Evolutionary conservation across 2,113 vertebrate genomes (phyloP), one percentile per base, ranked within the genome.

Genomic region (Lepidothrix coronata): DNA sequence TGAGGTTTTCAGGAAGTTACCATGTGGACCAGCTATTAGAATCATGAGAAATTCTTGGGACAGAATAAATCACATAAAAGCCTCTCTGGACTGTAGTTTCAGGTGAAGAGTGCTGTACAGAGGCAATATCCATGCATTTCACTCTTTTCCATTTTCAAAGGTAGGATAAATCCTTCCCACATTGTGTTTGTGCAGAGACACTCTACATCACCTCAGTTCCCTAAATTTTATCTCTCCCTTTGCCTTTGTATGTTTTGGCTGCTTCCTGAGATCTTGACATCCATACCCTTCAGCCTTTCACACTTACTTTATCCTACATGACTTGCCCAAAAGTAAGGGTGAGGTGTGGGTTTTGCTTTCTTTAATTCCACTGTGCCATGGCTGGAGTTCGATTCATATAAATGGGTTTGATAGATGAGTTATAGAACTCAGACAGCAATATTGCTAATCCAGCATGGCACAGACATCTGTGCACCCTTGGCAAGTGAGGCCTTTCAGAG

Each of bases 391-490:
- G 49, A 80, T 51, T 70, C 11, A 11, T 30, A 63, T 20, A 74
- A 74, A 62, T 27, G 19, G 28, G 6, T 65, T 71, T 39, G n/a
- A 65, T 17, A 71, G 62, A 35, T 20, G 30, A 57, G 21, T 74
- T 85, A 11, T 2, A 85, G 49, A 80, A 63, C 51, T 70, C 30
- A 85, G 73, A 55, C 11, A 41, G 24, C 43, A 52, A 33, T 23
- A 37, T 46, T 0, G 0, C 12, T 24, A 43, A 35, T 43, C 33
- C 55, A 75, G n/a, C 24, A 30, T 0, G 0, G 43, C 37, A 25
- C 43, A 63, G 24, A 63, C 6, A 39, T n/a, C 48, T 27, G 12
- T n/a, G 55, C 14, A 20, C n/a, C 74, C 74, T 27, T 22, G 49
- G 5, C 14, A 70, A 66, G 46, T n/a, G 51, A 73, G 21, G 20